Conservation (phyloP, 2,797 vertebrate species). For the Myripristis murdjan region DNA sequence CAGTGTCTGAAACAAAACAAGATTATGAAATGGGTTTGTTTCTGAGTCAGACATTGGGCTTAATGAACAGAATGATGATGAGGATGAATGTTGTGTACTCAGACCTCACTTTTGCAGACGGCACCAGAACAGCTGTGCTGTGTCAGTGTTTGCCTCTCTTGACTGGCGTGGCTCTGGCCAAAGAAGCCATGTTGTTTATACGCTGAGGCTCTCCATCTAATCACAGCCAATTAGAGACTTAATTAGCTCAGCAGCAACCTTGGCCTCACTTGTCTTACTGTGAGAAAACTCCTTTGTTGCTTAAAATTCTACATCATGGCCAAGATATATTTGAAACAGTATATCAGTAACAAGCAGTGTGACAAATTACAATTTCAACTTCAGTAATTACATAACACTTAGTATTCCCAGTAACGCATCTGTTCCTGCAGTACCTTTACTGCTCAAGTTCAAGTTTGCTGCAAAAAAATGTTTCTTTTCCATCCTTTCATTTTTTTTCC, state of each 20-base stretch:
- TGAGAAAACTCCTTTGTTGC: constrained; percentile 6
- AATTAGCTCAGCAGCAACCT: constrained; percentile 65
- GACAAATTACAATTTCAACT: too few species aligned
- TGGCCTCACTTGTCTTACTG: constrained; percentile 38
- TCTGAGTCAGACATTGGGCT: constrained; percentile 29
- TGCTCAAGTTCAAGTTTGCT: too few species aligned
- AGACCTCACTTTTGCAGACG: constrained; percentile 38
- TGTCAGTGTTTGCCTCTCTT: constrained; percentile 50
- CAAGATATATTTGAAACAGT: too few species aligned
- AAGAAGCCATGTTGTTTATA: constrained; percentile 37
- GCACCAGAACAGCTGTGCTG: constrained; percentile 57
- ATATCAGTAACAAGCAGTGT: too few species aligned
- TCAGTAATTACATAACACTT: too few species aligned
- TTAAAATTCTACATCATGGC: not conserved
- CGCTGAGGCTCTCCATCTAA: constrained; percentile 51
- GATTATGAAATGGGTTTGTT: constrained; percentile 46
- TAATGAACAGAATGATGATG: constrained; percentile 58
- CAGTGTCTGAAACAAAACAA: constrained; percentile 58
- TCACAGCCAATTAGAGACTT: constrained; percentile 64
- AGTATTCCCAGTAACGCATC: too few species aligned
- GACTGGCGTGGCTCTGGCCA: constrained; percentile 27
- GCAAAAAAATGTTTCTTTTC: too few species aligned
- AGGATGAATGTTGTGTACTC: constrained; percentile 53
- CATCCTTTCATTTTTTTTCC: too few species aligned
- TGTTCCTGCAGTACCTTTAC: too few species aligned